Percentiles rank a stretch among this genome's conserved stretches.
Conservation (phyloP, 2,888 invertebrate species). For the Lordiphosa fenestrarum region DNA sequence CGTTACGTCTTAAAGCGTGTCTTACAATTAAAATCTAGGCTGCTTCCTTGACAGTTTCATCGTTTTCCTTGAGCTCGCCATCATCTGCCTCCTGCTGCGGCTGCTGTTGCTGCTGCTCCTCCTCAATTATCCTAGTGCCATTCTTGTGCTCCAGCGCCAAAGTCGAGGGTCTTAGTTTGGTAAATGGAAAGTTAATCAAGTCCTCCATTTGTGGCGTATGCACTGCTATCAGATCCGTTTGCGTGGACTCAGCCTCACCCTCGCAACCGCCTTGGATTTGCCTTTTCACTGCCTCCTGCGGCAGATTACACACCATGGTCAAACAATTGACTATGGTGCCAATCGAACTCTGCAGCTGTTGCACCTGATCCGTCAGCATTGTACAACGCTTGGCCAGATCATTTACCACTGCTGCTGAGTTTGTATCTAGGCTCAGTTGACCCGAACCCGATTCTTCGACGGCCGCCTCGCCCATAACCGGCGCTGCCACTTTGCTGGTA, state of each 20-base stretch:
- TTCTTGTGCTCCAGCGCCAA: constrained; percentile 69
- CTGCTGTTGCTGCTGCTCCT: constrained; percentile 21
- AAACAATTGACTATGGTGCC: constrained; percentile 88
- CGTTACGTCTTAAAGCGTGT: constrained; percentile 30
- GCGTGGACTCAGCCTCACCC: constrained; percentile 81
- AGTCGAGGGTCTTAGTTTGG: constrained; percentile 78
- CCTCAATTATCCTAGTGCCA: constrained; percentile 23
- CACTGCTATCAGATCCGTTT: constrained; percentile 90
- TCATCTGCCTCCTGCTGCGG: constrained; percentile 14
- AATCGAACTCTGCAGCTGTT: constrained; percentile 89
- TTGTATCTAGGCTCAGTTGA: constrained; percentile 80
- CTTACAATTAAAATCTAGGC: constrained; percentile 2
- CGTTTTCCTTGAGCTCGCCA: constrained; percentile 42
- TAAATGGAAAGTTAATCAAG: constrained; percentile 81
- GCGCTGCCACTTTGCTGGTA: constrained; percentile 15
- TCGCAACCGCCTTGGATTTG: constrained; percentile 65
- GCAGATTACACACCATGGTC: constrained; percentile 81
- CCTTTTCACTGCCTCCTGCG: constrained; percentile 77
- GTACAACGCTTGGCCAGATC: constrained; percentile 89
- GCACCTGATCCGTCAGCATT: constrained; percentile 88
- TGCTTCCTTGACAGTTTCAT: constrained; percentile 31
- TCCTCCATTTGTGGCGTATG: constrained; percentile 86
- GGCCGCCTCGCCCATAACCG: neutral
- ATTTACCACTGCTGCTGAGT: constrained; percentile 84
- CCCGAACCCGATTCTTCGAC: constrained; percentile 16